Percentiles rank a stretch among this genome's conserved stretches.
Evolutionary conservation across 2,888 invertebrate species (phyloP).

Genomic region (Cantharis flavilabris): DNA sequence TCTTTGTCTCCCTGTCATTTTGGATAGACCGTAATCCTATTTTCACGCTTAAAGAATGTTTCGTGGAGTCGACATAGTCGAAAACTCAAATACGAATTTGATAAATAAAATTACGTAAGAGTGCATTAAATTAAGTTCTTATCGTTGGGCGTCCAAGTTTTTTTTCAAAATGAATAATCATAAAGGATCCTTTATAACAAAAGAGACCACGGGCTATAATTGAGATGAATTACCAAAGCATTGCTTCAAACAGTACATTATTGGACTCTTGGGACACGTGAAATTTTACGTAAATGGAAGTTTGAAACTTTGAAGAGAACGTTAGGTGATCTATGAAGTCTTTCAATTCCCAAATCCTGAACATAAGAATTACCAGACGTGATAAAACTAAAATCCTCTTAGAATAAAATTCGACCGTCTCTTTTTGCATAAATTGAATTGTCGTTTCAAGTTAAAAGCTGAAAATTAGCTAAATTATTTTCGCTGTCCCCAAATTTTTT

Average conservation of each 20-base stretch:
- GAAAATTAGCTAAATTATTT: background rate
- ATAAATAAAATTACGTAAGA: background rate
- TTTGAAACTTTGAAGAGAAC: background rate
- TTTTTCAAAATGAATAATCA: background rate
- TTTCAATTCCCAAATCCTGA: background rate
- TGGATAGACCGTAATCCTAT: background rate
- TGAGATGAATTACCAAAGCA: slow-evolving; percentile 1
- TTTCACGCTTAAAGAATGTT: background rate
- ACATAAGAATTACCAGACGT: background rate
- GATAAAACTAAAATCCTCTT: background rate
- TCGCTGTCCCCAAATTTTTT: background rate
- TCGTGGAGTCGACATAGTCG: background rate
- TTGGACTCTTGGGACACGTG: background rate
- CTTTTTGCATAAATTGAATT: background rate
- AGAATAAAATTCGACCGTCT: background rate
- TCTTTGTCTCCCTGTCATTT: background rate
- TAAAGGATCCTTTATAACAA: background rate
- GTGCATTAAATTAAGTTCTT: background rate
- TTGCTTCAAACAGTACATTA: slow-evolving; percentile 1
- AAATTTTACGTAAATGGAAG: slow-evolving; percentile 4
- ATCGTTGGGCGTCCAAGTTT: background rate
- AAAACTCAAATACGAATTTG: background rate
- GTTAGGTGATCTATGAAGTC: background rate
- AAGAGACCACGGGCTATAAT: background rate
- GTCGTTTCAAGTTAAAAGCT: background rate